Percentiles rank a stretch among this genome's conserved stretches.
phyloP scores from a whole-genome alignment of 1,140 invertebrate genomes.

The Drosophila suzukii region DNA sequence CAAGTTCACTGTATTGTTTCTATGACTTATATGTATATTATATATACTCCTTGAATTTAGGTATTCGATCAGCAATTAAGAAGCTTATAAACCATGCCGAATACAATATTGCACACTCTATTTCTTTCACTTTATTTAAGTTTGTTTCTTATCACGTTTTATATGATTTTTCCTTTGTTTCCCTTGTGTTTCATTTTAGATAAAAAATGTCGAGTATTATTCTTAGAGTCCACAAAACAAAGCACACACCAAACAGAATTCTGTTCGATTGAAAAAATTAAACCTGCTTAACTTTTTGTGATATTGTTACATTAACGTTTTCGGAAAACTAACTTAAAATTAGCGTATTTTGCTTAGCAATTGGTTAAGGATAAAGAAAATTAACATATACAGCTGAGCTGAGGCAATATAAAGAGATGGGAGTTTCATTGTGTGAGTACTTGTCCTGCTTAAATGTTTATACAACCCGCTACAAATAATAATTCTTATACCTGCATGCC shows the following conservation, averaged over 20 bases:
- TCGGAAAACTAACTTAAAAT: conserved; percentile 23
- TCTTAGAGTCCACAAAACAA: conserved; percentile 44
- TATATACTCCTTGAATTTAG: neutral
- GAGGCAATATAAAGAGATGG: conserved; percentile 52
- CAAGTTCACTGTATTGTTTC: neutral
- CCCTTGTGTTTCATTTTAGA: conserved; percentile 80
- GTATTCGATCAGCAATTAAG: neutral
- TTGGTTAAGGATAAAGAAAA: conserved; percentile 23
- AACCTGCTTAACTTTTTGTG: conserved; percentile 12
- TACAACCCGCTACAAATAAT: neutral
- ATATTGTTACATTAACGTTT: conserved; percentile 24
- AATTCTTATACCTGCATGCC: conserved; percentile 33
- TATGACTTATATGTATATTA: conserved; percentile 3
- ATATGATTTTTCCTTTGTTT: conserved; percentile 48
- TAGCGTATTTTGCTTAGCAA: conserved; percentile 11
- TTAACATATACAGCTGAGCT: conserved; percentile 71
- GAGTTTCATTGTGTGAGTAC: conserved; percentile 77
- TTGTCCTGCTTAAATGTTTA: conserved; percentile 35
- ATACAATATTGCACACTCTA: neutral
- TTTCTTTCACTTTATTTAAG: conserved; percentile 1
- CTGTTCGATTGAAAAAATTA: conserved; percentile 13
- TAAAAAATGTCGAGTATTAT: conserved; percentile 76
- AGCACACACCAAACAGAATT: conserved; percentile 20
- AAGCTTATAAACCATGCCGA: neutral
- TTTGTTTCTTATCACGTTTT: conserved; percentile 22